Base-by-base conservation (phyloP, 2,113 vertebrate species). In the Cynopterus brachyotis region DNA sequence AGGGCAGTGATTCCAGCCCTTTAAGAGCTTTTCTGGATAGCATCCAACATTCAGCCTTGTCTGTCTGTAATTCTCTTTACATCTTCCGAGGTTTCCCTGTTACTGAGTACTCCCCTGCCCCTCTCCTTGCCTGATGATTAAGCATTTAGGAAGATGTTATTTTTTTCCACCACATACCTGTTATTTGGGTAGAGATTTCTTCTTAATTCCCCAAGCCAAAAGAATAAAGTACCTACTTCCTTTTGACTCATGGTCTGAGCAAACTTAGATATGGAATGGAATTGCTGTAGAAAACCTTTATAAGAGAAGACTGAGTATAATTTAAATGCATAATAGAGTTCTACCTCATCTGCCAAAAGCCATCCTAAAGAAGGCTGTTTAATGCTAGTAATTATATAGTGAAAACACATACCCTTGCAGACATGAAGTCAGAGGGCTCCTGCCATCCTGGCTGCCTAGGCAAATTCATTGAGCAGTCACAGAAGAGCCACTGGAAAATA, bases 1-100 rank as follows among this genome's bases (percentile, higher is more conserved):
- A 1, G n/a, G 80, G 66, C 75, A 82, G 26, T 47, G 62, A 95
- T 62, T 96, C 84, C 88, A 64, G 73, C 95, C 89, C 93, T 94
- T 50, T 91, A 97, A 98, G 97, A 98, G 95, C 94, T 96, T 96
- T 92, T 55, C 72, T 98, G 97, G 93, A 96, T 62, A 82, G 26
- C 59, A 40, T 92, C 98, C 97, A 92, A 35, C 0, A 8, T 35
- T 83, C 45, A 83, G 73, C 73, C 89, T 60, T 59, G 82, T 95
- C 92, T 96, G 73, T 91, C 95, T 97, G 69, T n/a, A 94, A 80
- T 82, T 95, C 91, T 89, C 89, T 94, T 76, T 82, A 79, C 86
- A 72, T 72, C 32, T 86, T 82, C 53, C 24, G 75, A 92, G 62
- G 62, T 50, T 96, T 93, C 72, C 45, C 66, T 62, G 28, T 55